Conservation (phyloP, 2,888 invertebrate species). For the Capitulum mitella region DNA sequence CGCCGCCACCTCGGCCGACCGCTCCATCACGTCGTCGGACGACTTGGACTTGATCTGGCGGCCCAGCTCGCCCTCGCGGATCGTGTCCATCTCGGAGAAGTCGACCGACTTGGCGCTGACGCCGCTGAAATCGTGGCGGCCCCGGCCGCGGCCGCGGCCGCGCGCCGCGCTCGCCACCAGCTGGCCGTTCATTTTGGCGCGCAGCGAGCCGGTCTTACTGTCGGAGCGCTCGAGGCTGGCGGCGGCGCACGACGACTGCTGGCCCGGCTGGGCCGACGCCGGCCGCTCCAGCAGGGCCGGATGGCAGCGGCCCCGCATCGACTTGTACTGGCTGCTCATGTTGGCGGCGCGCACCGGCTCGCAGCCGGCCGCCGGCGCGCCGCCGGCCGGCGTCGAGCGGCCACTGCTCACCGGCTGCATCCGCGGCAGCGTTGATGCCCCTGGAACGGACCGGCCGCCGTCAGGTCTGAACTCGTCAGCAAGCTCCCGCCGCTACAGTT, state of each 20-base stretch:
- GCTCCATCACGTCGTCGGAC: slow-evolving; percentile 53
- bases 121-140: slow-evolving; percentile 1
- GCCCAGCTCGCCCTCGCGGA: slow-evolving; percentile 61
- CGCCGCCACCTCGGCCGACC: slow-evolving; percentile 43
- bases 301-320: slow-evolving; percentile 28
- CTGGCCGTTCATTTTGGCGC: slow-evolving; percentile 28
- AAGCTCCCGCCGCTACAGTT: no score
- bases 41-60: slow-evolving; percentile 73
- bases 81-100: slow-evolving; percentile 50
- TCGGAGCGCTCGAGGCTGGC: slow-evolving; percentile 31
- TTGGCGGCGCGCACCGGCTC: slow-evolving; percentile 30
- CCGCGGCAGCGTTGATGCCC: slow-evolving; percentile 76
- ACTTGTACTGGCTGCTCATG: slow-evolving; percentile 28
- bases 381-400: slow-evolving; percentile 37
- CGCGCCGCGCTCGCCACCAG: slow-evolving; percentile 25
- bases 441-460: no score
- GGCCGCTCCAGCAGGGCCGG: slow-evolving; percentile 29
- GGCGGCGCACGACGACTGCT: slow-evolving; percentile 30
- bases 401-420: slow-evolving; percentile 61
- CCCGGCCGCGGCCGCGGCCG: slow-evolving; percentile 29
- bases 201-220: slow-evolving; percentile 30
- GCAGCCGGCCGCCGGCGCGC: slow-evolving; percentile 39
- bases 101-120: slow-evolving; percentile 47
- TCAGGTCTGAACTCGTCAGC: no score
- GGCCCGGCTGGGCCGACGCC: slow-evolving; percentile 34